Conservation (phyloP, 2,113 vertebrate species). For the Notothenia coriiceps region DNA sequence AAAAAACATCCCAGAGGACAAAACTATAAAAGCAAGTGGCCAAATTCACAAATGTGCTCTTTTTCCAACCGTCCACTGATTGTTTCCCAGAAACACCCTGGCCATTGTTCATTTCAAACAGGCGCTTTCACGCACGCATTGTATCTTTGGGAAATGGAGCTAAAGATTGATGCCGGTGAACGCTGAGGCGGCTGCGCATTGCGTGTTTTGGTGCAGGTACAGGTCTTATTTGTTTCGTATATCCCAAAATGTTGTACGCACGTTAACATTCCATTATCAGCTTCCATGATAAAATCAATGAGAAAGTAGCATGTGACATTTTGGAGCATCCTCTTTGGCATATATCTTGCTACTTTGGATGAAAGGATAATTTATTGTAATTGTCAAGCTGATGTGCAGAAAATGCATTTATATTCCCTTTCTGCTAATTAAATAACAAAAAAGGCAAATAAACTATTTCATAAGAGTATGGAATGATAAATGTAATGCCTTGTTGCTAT, state of each 20-base stretch:
- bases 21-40: too few relatives aligned
- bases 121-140: background rate
- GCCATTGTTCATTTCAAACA: slow-evolving; percentile 46
- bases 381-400: too few relatives aligned
- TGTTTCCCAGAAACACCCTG: slow-evolving; percentile 56
- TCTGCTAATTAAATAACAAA: too few relatives aligned
- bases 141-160: slow-evolving; percentile 19
- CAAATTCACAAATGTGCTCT: too few relatives aligned
- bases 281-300: background rate
- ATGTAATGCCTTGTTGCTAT: background rate
- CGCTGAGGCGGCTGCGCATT: slow-evolving; percentile 43
- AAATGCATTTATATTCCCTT: too few relatives aligned
- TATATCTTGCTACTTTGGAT: too few relatives aligned
- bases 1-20: too few relatives aligned
- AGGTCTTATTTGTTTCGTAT: background rate
- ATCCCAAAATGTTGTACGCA: background rate
- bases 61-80: slow-evolving; percentile 30
- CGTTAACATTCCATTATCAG: background rate
- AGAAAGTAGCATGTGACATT: background rate
- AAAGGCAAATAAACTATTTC: too few relatives aligned
- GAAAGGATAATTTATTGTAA: too few relatives aligned
- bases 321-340: background rate
- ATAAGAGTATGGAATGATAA: too few relatives aligned
- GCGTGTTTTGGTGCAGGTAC: slow-evolving; percentile 54
- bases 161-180: slow-evolving; percentile 28